Conservation (phyloP, 2,888 invertebrate genomes). For the Nasonia oneida region DNA sequence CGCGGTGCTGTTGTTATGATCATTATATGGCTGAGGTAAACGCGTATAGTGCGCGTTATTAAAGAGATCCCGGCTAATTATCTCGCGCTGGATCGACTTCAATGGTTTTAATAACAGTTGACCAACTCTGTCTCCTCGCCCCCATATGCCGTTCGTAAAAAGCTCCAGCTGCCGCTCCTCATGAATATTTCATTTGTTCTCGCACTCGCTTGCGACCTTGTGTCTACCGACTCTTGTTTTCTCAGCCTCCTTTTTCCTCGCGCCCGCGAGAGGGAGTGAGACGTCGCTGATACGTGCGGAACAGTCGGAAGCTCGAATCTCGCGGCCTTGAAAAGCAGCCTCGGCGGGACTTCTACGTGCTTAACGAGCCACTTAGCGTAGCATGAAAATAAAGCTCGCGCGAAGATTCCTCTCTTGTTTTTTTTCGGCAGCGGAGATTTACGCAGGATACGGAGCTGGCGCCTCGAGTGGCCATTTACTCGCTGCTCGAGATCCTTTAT, state of each 20-base stretch:
- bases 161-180: not conserved
- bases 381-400: conserved; percentile 30
- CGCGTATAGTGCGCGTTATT: not conserved
- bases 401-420: not conserved
- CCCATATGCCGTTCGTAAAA: not conserved
- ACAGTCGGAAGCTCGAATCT: conserved; percentile 33
- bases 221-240: not conserved
- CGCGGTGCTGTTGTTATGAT: conserved; percentile 4
- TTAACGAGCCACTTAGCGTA: conserved; percentile 33
- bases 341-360: conserved; percentile 46
- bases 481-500: not conserved
- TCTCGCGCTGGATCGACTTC: not conserved
- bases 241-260: not conserved
- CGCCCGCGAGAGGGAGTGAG: conserved; percentile 3
- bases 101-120: not conserved
- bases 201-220: conserved; percentile 18
- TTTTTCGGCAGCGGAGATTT: not conserved
- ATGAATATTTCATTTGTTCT: conserved; percentile 43
- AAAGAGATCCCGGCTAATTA: not conserved
- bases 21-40: conserved; percentile 34
- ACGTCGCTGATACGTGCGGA: conserved; percentile 24
- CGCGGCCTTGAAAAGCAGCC: conserved; percentile 39
- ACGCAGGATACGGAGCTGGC: not conserved
- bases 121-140: not conserved
- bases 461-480: not conserved